Percentiles rank a stretch among this genome's conserved stretches.
These are phyloP conservation scores for Protophormia terraenovae DNA, from an alignment of 2,888 invertebrate genomes.

Conservation along the genomic window DNA sequence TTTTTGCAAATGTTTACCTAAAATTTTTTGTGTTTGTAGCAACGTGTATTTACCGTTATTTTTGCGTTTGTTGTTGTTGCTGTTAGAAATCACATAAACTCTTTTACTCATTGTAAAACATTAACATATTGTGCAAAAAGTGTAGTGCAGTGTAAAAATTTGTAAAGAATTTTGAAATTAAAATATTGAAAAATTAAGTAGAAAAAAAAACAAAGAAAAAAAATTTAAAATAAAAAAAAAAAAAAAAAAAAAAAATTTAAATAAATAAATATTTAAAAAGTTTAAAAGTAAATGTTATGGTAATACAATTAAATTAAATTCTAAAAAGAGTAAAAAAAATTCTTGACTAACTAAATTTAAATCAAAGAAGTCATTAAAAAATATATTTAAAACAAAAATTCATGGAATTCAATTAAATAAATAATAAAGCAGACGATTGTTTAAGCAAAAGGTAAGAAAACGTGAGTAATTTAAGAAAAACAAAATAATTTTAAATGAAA, in stretches of 20 bases:
- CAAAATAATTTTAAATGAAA: neutral
- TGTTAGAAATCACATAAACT: no score
- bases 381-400: neutral
- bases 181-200: neutral
- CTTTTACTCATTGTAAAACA: no score
- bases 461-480: neutral
- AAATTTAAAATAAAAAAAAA: neutral
- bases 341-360: neutral
- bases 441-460: constrained; percentile 29
- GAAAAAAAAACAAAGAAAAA: neutral
- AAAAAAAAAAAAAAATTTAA: neutral
- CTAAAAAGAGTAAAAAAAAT: constrained; percentile 20
- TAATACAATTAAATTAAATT: constrained; percentile 19
- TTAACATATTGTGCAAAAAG: no score
- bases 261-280: neutral
- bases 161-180: constrained; percentile 6
- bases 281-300: neutral
- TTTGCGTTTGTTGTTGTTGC: neutral
- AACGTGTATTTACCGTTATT: constrained; percentile 46
- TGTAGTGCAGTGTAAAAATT: constrained; percentile 21
- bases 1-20: constrained; percentile 33
- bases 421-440: neutral
- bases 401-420: constrained; percentile 27
- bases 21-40: neutral
- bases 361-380: neutral